phyloP scores from a whole-genome alignment of 2,888 invertebrate species.

The Lepetodrilus schrolli region DNA sequence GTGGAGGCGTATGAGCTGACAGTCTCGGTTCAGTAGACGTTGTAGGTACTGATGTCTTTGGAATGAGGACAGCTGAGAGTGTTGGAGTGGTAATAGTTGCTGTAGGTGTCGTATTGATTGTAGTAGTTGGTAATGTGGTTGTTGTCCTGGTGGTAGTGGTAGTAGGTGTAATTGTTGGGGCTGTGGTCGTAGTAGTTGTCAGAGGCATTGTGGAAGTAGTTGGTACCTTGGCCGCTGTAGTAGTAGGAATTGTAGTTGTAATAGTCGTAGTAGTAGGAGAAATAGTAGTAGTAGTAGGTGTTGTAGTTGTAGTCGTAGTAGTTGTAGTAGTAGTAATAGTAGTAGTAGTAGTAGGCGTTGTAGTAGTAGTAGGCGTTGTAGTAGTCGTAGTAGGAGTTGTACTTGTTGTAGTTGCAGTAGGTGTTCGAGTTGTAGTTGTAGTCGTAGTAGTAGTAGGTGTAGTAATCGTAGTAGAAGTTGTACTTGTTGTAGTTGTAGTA shows the following conservation, averaged over 20 bases:
- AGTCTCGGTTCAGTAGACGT: too few species aligned
- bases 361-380: slow-evolving; percentile 1
- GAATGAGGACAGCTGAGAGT: too few species aligned
- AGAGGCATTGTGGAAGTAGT: background rate
- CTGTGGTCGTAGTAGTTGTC: too few species aligned
- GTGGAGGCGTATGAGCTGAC: too few species aligned
- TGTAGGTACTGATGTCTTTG: too few species aligned
- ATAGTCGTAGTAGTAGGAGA: background rate
- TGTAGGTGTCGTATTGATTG: background rate
- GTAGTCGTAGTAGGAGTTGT: slow-evolving; percentile 20
- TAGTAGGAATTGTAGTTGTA: background rate
- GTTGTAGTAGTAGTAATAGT: background rate
- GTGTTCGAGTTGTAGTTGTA: background rate
- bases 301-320: slow-evolving; percentile 1
- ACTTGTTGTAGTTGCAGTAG: slow-evolving; percentile 28
- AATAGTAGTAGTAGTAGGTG: background rate
- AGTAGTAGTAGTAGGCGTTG: background rate
- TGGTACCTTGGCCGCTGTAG: too few species aligned
- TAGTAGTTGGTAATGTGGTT: too few species aligned
- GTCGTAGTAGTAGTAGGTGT: background rate
- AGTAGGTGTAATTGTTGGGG: too few species aligned
- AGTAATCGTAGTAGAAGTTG: background rate
- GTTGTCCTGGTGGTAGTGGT: too few species aligned
- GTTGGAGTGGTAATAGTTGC: background rate
- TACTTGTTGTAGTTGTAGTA: background rate